These are phyloP conservation scores for Tridacna crocea DNA, from an alignment of 2,888 invertebrate genomes.

Conservation along the genomic window DNA sequence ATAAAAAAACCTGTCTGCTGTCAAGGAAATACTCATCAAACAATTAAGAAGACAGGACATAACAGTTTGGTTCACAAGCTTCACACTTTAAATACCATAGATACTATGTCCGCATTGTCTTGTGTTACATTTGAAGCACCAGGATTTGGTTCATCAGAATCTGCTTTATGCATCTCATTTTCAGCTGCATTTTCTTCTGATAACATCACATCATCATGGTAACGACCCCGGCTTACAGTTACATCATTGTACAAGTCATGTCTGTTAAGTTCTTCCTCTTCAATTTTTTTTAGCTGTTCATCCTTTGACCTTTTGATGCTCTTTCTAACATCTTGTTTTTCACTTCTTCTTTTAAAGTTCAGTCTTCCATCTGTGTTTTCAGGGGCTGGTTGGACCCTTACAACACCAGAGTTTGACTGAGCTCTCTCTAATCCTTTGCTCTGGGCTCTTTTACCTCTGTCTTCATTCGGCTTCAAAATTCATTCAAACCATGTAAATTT, in stretches of 20 bases:
- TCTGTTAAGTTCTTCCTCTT: background rate
- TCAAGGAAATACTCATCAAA: too few species aligned
- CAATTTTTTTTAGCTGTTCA: background rate
- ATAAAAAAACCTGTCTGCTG: too few species aligned
- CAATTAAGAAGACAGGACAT: too few species aligned
- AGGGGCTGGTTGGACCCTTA: conserved; percentile 9
- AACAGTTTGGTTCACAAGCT: too few species aligned
- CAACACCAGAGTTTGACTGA: conserved; percentile 4
- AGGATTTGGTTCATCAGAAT: background rate
- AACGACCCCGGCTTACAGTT: conserved; percentile 25
- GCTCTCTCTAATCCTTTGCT: too few species aligned
- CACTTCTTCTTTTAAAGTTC: conserved; percentile 8
- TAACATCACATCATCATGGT: conserved; percentile 13
- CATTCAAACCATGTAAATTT: too few species aligned
- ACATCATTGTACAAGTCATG: conserved; percentile 6
- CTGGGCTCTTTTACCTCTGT: background rate
- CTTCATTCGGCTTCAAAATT: background rate
- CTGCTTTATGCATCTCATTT: conserved; percentile 21
- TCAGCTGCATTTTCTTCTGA: conserved; percentile 11
- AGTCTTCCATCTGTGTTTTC: conserved; percentile 5
- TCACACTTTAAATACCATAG: conserved; percentile 30
- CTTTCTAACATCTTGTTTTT: background rate
- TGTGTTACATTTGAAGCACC: conserved; percentile 28
- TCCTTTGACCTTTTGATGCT: background rate
- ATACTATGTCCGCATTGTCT: conserved; percentile 21